These are phyloP conservation scores for Erynnis tages DNA, from an alignment of 2,888 invertebrate genomes.

Conservation along the genomic window DNA sequence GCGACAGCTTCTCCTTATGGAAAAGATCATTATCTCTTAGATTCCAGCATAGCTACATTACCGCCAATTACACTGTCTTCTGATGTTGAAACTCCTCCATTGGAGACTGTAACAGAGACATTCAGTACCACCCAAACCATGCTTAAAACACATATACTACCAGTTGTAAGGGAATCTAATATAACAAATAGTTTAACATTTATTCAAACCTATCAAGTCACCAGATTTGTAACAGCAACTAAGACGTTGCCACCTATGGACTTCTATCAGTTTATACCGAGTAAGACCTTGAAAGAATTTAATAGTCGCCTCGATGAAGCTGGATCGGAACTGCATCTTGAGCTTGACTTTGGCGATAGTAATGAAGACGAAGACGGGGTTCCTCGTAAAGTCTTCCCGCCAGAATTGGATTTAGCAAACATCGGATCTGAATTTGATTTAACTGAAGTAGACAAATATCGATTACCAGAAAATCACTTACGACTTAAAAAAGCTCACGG, in stretches of 20 bases:
- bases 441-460: constrained; percentile 85
- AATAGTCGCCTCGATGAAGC: constrained; percentile 94
- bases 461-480: constrained; percentile 77
- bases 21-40: constrained; percentile 84
- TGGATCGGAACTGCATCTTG: constrained; percentile 92
- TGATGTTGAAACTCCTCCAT: constrained; percentile 90
- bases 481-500: constrained; percentile 74
- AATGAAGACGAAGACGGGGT: constrained; percentile 83
- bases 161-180: constrained; percentile 87
- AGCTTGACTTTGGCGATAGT: constrained; percentile 92
- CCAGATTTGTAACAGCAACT: constrained; percentile 93
- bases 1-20: constrained; percentile 89
- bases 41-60: constrained; percentile 91
- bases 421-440: constrained; percentile 88
- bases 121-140: constrained; percentile 95
- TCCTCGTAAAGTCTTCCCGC: constrained; percentile 79
- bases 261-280: constrained; percentile 92
- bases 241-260: constrained; percentile 95
- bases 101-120: constrained; percentile 94
- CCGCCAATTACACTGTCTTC: constrained; percentile 89
- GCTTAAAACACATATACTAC: constrained; percentile 93
- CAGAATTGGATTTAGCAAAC: constrained; percentile 86
- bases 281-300: constrained; percentile 93
- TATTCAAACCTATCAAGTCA: constrained; percentile 93
- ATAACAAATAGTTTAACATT: constrained; percentile 90